phyloP scores from a whole-genome alignment of 2,888 invertebrate genomes.

The Hyalella azteca region DNA sequence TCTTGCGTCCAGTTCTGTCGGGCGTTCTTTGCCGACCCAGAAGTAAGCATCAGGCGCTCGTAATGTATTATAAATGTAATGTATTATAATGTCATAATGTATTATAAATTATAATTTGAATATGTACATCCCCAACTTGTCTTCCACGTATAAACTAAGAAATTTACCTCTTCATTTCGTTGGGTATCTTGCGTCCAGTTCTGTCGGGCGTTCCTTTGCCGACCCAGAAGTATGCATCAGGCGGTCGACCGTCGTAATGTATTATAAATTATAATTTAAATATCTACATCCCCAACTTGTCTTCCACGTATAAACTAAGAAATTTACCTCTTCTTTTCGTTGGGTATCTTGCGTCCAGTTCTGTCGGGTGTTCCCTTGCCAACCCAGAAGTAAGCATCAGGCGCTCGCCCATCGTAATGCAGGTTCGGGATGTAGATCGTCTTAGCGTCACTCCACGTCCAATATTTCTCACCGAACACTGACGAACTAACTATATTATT shows the following conservation, averaged over 20 bases:
- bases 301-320: no score
- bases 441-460: no score
- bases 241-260: conserved; percentile 90
- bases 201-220: conserved; percentile 85
- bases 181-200: conserved; percentile 86
- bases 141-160: no score
- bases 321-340: conserved; percentile 79
- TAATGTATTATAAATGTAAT: no score
- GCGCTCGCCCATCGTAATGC: conserved; percentile 89
- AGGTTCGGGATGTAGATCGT: conserved; percentile 91
- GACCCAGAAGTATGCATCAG: conserved; percentile 94
- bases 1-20: neutral
- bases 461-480: no score
- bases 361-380: conserved; percentile 85
- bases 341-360: conserved; percentile 86
- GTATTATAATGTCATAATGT: no score
- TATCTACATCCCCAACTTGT: no score
- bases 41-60: no score
- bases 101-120: no score
- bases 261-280: no score
- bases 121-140: no score
- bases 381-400: conserved; percentile 93
- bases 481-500: no score
- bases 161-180: conserved; percentile 81
- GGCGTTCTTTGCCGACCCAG: neutral